Percentiles rank a stretch among this genome's conserved stretches.
Evolutionary conservation across 2,113 vertebrate species (phyloP).

Genomic region (Zosterops borbonicus): DNA sequence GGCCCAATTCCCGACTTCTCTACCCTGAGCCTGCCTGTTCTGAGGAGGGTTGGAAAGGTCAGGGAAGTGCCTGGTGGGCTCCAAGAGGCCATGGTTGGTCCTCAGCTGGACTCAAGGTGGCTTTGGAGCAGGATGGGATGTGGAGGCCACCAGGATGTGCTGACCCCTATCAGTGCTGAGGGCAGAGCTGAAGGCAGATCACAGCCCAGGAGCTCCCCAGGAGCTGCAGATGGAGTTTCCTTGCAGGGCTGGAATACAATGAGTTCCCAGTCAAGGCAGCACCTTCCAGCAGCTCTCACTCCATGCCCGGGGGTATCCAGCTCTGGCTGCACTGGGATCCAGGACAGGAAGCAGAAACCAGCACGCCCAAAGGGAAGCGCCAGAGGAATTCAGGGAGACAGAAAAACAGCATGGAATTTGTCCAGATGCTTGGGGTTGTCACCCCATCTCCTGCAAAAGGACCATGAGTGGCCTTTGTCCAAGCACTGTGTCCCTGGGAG

Average conservation of each 20-base stretch:
- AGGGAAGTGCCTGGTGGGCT: not conserved
- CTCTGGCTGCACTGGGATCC: not conserved
- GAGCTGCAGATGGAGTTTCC: not conserved
- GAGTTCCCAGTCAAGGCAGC: not conserved
- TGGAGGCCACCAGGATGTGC: rapidly evolving
- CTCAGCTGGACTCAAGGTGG: not conserved
- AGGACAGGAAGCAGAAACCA: not conserved
- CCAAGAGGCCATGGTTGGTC: rapidly evolving
- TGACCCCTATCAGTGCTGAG: not conserved
- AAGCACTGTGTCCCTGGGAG: rapidly evolving
- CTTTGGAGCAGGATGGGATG: not conserved
- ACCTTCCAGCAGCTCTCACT: not conserved
- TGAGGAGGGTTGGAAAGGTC: not conserved
- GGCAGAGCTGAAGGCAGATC: not conserved
- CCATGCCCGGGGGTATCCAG: rapidly evolving
- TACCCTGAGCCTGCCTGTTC: not conserved
- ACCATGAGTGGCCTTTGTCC: not conserved
- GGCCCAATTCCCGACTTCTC: not conserved
- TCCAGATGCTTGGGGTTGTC: not conserved
- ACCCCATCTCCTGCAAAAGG: not conserved
- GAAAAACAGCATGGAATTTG: not conserved
- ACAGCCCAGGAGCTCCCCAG: not conserved
- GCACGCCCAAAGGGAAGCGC: not conserved
- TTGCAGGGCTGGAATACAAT: not conserved
- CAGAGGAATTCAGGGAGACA: not conserved